phyloP scores from a whole-genome alignment of 2,113 vertebrate species.

The Pleuronectes platessa region DNA sequence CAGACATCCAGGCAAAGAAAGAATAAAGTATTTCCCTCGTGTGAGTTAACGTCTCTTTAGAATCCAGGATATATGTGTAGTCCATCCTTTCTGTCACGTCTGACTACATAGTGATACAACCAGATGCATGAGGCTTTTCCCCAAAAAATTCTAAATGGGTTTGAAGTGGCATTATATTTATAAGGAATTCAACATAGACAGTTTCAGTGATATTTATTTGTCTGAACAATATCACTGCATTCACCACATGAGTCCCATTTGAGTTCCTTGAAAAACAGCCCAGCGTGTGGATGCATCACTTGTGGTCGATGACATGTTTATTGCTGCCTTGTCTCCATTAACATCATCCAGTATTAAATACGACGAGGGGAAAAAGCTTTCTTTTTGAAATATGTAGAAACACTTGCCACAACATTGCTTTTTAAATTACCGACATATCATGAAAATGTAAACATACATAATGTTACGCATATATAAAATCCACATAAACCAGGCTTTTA shows the following conservation, averaged over 20 bases:
- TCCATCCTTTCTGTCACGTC: too few species aligned
- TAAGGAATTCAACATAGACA: neutral
- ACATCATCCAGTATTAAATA: conserved; percentile 21
- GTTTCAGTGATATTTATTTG: neutral
- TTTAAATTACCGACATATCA: conserved; percentile 31
- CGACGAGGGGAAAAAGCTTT: neutral
- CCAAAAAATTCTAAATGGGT: neutral
- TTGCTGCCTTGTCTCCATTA: conserved; percentile 20
- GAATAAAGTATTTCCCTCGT: too few species aligned
- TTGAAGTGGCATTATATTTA: neutral
- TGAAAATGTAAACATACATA: conserved; percentile 49
- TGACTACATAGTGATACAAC: too few species aligned
- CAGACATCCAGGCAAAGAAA: too few species aligned
- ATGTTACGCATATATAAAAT: conserved; percentile 33
- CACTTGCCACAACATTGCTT: neutral
- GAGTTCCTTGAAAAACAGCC: neutral
- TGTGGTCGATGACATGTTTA: conserved; percentile 31
- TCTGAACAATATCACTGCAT: neutral
- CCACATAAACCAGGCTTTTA: conserved; percentile 3
- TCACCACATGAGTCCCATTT: neutral
- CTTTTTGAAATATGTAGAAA: neutral
- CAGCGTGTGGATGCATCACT: conserved; percentile 5
- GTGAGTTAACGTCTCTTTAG: too few species aligned
- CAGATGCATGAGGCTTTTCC: neutral
- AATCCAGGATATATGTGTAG: too few species aligned